phyloP scores from a whole-genome alignment of 2,113 vertebrate genomes.

The Anthoscopus minutus region DNA sequence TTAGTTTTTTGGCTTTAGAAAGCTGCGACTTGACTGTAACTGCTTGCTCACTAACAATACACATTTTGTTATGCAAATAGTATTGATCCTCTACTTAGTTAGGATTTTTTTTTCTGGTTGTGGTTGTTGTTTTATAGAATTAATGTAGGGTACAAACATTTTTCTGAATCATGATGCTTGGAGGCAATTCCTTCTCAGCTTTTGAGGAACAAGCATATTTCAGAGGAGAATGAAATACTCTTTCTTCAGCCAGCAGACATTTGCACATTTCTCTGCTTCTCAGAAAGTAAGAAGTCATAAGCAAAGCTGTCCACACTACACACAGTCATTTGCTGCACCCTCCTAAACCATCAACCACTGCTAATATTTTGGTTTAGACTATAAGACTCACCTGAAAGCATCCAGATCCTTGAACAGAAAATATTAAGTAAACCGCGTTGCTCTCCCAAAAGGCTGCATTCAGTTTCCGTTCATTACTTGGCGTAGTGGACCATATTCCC shows the following conservation, averaged over 20 bases:
- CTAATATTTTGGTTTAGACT: background rate
- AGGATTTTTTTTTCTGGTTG: no score
- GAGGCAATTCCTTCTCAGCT: background rate
- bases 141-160: background rate
- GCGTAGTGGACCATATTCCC: slow-evolving; percentile 89
- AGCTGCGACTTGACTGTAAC: background rate
- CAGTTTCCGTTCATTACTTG: slow-evolving; percentile 84
- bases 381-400: slow-evolving; percentile 86
- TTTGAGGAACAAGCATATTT: background rate
- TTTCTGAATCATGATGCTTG: background rate
- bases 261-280: background rate
- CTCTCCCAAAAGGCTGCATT: slow-evolving; percentile 82
- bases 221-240: background rate
- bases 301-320: background rate
- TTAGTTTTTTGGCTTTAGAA: background rate
- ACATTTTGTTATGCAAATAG: background rate
- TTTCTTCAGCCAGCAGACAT: background rate
- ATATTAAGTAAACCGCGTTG: slow-evolving; percentile 81
- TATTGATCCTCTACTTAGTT: background rate
- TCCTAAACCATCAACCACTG: background rate
- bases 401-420: slow-evolving; percentile 92
- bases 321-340: background rate
- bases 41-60: background rate
- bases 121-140: background rate
- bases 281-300: background rate